Conservation (phyloP, 2,888 invertebrate genomes). For the Alloplasta piceator region DNA sequence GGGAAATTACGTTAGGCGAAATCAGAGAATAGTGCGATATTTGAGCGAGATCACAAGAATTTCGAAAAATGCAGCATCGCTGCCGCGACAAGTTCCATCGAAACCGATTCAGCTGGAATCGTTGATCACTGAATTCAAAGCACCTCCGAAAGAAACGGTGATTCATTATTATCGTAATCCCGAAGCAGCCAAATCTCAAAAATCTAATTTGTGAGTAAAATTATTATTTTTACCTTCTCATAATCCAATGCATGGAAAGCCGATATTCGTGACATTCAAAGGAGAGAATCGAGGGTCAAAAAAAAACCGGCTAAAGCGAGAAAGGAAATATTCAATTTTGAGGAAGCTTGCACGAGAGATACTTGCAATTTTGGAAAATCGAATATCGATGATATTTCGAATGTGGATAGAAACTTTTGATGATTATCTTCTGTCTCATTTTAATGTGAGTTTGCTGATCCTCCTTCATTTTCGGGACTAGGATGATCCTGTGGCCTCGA, state of each 20-base stretch:
- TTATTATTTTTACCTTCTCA: too few species aligned
- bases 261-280: too few species aligned
- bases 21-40: constrained; percentile 54
- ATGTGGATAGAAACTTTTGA: constrained; percentile 25
- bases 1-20: constrained; percentile 68
- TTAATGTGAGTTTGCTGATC: not conserved
- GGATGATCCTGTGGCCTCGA: not conserved
- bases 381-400: constrained; percentile 10
- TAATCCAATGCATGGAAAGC: too few species aligned
- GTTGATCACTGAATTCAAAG: constrained; percentile 22
- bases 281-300: constrained; percentile 45
- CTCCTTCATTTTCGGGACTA: too few species aligned
- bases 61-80: constrained; percentile 17
- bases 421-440: not conserved
- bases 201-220: constrained; percentile 28
- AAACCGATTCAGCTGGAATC: constrained; percentile 4
- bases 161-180: constrained; percentile 36
- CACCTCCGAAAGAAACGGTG: constrained; percentile 8
- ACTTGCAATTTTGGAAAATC: constrained; percentile 42
- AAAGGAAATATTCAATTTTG: constrained; percentile 58
- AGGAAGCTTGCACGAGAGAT: constrained; percentile 52
- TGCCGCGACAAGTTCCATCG: not conserved
- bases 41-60: constrained; percentile 20
- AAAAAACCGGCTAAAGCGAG: constrained; percentile 42
- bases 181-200: constrained; percentile 10